Evolutionary conservation across 30 jellyfish, hydroid and myxozoan species (phyloP), one percentile per base, ranked within the genome.

Genomic region (Calvadosia cruxmelitensis): DNA sequence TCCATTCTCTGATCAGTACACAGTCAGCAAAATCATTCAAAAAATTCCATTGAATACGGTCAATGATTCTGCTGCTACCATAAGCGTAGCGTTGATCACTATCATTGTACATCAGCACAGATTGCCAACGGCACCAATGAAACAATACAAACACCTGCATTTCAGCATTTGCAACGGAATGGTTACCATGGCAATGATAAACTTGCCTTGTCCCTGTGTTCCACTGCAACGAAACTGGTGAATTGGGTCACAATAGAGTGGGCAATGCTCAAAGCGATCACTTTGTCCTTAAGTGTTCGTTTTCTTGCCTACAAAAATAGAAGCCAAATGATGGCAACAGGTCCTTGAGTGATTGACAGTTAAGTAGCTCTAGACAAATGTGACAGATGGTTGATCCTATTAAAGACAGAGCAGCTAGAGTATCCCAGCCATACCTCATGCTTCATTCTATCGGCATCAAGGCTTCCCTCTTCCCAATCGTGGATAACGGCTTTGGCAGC

Each of bases 171-270:
- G 29, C 62, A 66, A 13, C 62, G 16, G 2, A 3, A 29, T 24
- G 2, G 3, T 3, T 52, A 3, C 29, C 79, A 15, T 1, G 52
- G 1, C 1, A 25, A 23, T 3, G 13, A 33, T 30, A 20, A 20
- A 30, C 62, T 30, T 50, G 27, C 20, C 73, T 80, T 80, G 57
- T 73, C 86, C 35, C 96, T 77, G 33, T 86, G 86, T 75, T 86
- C 96, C 31, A 86, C 66, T 31, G 96, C 96, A 31, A 86, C 93
- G 33, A 86, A 86, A 50, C 96, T 86, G 0, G 96, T 86, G 51
- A 86, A 86, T 70, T 86, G 85, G 1, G 96, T 86, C 26, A 86
- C 94, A 29, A 86, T 86, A 0, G 96, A 86, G 42, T 67, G 88
- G 32, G 79, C 81, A 36, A 73, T 75, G 76, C 96, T 86, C 31